These are phyloP conservation scores for Apamea epomidion DNA, from an alignment of 2,888 invertebrate species.

Conservation along the genomic window DNA sequence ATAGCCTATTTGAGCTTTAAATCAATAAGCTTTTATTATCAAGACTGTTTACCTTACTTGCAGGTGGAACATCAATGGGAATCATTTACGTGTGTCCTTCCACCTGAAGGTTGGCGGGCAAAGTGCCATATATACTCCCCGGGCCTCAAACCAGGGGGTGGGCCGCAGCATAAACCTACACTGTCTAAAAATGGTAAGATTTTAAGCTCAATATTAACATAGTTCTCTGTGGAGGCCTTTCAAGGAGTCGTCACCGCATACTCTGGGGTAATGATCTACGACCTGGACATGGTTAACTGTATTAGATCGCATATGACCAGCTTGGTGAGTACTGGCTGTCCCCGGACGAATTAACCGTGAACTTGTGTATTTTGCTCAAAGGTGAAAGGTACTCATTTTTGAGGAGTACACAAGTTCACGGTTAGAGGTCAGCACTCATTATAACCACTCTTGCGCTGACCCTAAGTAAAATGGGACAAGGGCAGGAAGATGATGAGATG, in stretches of 20 bases:
- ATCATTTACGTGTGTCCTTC: slow-evolving; percentile 74
- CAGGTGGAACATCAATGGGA: slow-evolving; percentile 87
- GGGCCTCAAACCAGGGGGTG: slow-evolving; percentile 84
- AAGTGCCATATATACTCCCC: slow-evolving; percentile 85
- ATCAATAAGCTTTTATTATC: neutral
- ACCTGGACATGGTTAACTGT: neutral
- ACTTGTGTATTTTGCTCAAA: neutral
- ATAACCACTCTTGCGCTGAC: neutral
- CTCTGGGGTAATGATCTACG: neutral
- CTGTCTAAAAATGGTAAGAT: slow-evolving; percentile 82
- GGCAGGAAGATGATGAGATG: neutral
- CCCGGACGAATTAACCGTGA: neutral
- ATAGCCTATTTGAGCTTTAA: neutral
- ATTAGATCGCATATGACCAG: neutral
- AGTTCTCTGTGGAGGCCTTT: neutral
- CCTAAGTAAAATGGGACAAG: neutral
- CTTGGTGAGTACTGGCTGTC: neutral
- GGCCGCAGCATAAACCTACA: slow-evolving; percentile 79
- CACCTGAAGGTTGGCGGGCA: slow-evolving; percentile 84
- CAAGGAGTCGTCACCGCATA: no score
- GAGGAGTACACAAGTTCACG: no score
- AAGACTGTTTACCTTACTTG: neutral
- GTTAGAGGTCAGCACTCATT: no score
- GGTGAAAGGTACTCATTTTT: no score
- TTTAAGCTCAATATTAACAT: neutral